phyloP scores from a whole-genome alignment of 1,140 invertebrate genomes.

The Maconellicoccus hirsutus region DNA sequence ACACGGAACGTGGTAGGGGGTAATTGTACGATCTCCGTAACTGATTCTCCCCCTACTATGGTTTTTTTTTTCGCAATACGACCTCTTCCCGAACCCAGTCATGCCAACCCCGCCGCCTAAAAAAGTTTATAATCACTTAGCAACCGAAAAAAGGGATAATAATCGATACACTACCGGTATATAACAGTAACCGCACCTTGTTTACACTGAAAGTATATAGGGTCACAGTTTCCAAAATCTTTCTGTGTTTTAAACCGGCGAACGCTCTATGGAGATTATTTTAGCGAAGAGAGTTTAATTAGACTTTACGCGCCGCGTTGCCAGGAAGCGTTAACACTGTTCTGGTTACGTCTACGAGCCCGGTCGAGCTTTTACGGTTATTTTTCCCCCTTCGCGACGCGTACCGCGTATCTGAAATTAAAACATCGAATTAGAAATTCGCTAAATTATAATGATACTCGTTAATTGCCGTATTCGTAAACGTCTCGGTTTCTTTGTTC shows the following conservation, averaged over 20 bases:
- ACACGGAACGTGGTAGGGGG: background rate
- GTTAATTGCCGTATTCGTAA: no score
- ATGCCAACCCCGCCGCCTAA: slow-evolving; percentile 23
- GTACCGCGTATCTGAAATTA: no score
- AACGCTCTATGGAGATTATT: background rate
- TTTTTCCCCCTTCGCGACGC: no score
- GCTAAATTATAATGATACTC: background rate
- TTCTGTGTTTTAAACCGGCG: background rate
- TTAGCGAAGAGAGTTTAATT: background rate
- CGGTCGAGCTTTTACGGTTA: background rate
- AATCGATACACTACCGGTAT: slow-evolving; percentile 26
- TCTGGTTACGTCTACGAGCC: background rate
- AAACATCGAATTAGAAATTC: no score
- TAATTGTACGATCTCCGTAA: slow-evolving; percentile 22
- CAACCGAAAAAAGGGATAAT: slow-evolving; percentile 29
- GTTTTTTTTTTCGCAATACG: slow-evolving; percentile 14
- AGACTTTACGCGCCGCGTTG: background rate
- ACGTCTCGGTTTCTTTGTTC: no score
- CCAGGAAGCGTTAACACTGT: background rate
- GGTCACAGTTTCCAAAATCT: slow-evolving; percentile 13
- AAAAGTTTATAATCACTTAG: slow-evolving; percentile 29
- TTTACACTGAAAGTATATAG: slow-evolving; percentile 7
- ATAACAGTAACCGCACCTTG: slow-evolving; percentile 19
- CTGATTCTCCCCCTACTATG: slow-evolving; percentile 11
- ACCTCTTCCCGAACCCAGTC: slow-evolving; percentile 15